Base-by-base conservation (phyloP, 2,888 invertebrate genomes). In the Agonopterix alstromeriana region DNA sequence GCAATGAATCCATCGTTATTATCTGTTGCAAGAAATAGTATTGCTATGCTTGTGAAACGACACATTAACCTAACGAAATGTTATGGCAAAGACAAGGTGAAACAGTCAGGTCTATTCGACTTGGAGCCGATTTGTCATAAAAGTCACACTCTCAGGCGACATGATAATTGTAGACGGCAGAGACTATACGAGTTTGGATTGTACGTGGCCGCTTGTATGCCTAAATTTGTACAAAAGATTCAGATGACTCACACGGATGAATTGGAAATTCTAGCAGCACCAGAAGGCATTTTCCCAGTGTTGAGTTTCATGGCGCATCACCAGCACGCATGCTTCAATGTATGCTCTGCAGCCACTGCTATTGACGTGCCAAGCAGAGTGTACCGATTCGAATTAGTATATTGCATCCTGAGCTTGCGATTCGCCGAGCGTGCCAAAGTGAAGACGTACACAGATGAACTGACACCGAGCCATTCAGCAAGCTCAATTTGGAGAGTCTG, bases 401-500 rank as follows among this genome's bases (percentile, higher is more conserved):
- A 87, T 54, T 65, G 66, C 36, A 56, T 87, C 1, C 62, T 77
- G 0, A 85, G 82, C 49, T 42, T 81, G 11, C 70, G 87, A 42
- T 87, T 66, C 49, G 57, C 63, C 2, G 71, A 75, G 50, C 61
- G 77, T 17, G 68, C 58, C 0, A 60, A 73, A 49, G 68, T 87
- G 0, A 85, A 83, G 53, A 82, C 86, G 0, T 87, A 87, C 48
- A 86, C 86, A 0, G 86, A 87, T 35, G 87, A 87, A 56, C 55
- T 87, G 10, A 82, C 86, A 0, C 84, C 87, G 2, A 54, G 86
- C 0, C 77, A 67, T 43, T 87, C 87, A 0, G 76, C 74, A 0
- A 73, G 49, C 36, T 59, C 60, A 1, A 38, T 85, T 14, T 87
- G 82, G 82, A 50, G 57, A 2, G 55, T 62, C 3, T 73, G 73